phyloP scores from a whole-genome alignment of 1,140 invertebrate genomes.

The Argopecten irradians region DNA sequence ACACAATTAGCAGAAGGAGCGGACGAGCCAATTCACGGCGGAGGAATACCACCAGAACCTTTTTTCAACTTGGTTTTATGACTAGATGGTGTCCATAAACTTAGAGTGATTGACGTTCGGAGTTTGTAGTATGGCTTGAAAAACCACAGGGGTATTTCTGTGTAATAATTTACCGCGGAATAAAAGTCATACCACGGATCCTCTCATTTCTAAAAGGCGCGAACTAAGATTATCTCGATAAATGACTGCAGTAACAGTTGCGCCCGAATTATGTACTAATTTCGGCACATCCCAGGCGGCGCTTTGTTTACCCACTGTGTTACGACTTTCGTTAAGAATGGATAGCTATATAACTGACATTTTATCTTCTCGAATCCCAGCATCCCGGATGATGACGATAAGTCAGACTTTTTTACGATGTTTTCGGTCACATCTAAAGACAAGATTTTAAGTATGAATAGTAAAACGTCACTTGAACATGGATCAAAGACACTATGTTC shows the following conservation, averaged over 20 bases:
- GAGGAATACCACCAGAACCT: background rate
- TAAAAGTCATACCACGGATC: constrained; percentile 9
- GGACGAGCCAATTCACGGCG: background rate
- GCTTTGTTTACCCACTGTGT: background rate
- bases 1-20: constrained; percentile 15
- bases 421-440: background rate
- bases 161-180: constrained; percentile 4
- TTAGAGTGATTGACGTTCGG: constrained; percentile 12
- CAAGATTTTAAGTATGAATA: background rate
- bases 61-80: constrained; percentile 27
- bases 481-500: background rate
- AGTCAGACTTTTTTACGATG: background rate
- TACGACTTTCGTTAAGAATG: background rate
- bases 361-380: background rate
- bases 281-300: background rate
- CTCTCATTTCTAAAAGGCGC: constrained; percentile 20
- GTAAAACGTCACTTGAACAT: background rate
- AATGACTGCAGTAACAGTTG: background rate
- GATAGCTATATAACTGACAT: background rate
- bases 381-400: background rate
- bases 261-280: constrained; percentile 6
- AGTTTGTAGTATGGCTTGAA: constrained; percentile 17
- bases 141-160: constrained; percentile 8
- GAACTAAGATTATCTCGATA: constrained; percentile 22
- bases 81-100: constrained; percentile 21